Conservation (phyloP, 1,140 invertebrate species). For the Zaprionus inermis region DNA sequence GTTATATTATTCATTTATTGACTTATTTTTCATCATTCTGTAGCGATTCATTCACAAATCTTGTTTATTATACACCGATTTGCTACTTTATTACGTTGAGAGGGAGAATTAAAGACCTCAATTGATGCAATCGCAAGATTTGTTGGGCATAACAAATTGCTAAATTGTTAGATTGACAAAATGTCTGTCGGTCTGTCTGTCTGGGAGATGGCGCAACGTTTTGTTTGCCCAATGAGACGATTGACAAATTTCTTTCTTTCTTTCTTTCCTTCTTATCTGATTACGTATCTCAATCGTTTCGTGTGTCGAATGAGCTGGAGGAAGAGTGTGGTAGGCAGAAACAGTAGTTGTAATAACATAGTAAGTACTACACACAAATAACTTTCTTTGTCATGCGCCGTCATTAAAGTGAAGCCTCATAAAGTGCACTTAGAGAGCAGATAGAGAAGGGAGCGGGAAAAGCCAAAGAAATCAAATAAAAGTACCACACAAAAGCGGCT, state of each 20-base stretch:
- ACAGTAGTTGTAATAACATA: conserved; percentile 10
- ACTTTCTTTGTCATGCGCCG: conserved; percentile 42
- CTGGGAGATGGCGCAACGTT: background rate
- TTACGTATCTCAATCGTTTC: conserved; percentile 14
- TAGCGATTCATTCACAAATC: background rate
- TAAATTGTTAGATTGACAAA: conserved; percentile 9
- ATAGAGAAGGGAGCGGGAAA: background rate
- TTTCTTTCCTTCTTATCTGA: conserved; percentile 11
- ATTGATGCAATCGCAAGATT: background rate
- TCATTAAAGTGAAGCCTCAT: conserved; percentile 40
- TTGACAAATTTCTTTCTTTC: conserved; percentile 21
- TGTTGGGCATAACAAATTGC: conserved; percentile 6
- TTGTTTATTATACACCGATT: no score
- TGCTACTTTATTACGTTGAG: no score
- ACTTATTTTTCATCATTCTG: background rate
- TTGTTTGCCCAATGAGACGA: conserved; percentile 8
- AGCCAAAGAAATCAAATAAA: conserved; percentile 4
- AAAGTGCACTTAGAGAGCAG: conserved; percentile 39
- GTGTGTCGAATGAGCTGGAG: background rate
- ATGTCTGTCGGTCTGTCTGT: background rate
- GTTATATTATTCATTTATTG: no score
- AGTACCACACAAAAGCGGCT: conserved; percentile 63
- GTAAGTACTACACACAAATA: conserved; percentile 19
- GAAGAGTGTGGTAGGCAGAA: background rate
- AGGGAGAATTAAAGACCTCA: background rate